A percentile compares a stretch with the other conserved stretches of the same genome.
phyloP scores from a whole-genome alignment of 2,113 vertebrate species.

The Sebastes fasciatus region DNA sequence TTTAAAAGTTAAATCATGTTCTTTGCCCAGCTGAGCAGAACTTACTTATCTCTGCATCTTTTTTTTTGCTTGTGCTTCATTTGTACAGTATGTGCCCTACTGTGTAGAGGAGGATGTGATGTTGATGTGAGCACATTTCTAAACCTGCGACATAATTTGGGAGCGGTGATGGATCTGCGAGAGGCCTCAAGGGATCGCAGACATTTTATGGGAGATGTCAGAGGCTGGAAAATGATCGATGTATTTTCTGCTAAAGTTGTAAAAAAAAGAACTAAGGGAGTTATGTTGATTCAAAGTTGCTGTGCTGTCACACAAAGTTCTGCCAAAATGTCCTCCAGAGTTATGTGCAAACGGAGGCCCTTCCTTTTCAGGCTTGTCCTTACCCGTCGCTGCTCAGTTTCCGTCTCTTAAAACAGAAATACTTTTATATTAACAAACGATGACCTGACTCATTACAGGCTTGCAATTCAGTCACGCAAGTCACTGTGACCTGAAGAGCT shows the following conservation, averaged over 20 bases:
- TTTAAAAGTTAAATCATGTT: conserved; percentile 7
- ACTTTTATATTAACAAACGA: not conserved
- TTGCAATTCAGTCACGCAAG: not conserved
- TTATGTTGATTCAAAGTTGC: conserved; percentile 4
- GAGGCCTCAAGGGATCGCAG: not conserved
- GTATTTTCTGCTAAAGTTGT: conserved; percentile 1
- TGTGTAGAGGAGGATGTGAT: not conserved
- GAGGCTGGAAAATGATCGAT: conserved; percentile 13
- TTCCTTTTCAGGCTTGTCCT: conserved; percentile 1
- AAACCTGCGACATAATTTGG: not conserved
- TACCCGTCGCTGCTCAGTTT: not conserved
- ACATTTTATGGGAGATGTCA: conserved; percentile 39
- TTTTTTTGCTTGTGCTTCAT: not conserved
- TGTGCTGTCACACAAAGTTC: conserved; percentile 10
- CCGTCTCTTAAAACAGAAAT: not conserved
- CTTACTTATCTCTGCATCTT: not conserved
- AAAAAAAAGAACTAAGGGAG: conserved; percentile 20
- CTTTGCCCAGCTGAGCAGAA: not conserved
- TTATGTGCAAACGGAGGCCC: not conserved
- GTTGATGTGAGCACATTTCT: no score
- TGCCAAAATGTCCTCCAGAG: conserved; percentile 37
- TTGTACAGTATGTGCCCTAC: not conserved
- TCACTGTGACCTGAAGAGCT: not conserved
- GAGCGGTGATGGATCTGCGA: not conserved
- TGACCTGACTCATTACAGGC: not conserved